Percentiles rank a stretch among this genome's conserved stretches.
These are phyloP conservation scores for Terebella lapidaria DNA, from an alignment of 2,888 invertebrate genomes.

Conservation along the genomic window DNA sequence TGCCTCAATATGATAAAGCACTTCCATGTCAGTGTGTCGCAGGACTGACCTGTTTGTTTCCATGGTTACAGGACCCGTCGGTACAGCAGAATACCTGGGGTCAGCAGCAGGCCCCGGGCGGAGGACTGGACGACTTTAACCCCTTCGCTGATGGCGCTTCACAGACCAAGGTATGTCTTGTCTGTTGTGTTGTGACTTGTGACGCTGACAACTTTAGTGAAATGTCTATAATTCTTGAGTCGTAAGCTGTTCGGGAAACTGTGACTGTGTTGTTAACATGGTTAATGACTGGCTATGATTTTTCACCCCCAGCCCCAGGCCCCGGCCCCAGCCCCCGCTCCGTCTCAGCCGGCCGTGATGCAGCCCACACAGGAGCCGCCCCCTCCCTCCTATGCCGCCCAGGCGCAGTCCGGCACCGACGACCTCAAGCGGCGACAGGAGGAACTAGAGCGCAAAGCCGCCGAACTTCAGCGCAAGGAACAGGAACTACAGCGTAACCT, in stretches of 20 bases:
- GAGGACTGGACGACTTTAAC: constrained; percentile 86
- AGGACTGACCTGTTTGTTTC: too few species aligned
- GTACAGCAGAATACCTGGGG: constrained; percentile 76
- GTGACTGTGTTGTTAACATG: too few species aligned
- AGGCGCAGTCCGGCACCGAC: constrained; percentile 54
- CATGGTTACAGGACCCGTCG: constrained; percentile 97
- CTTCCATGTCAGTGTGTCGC: too few species aligned
- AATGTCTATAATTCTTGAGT: too few species aligned
- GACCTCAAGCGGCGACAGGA: constrained; percentile 54
- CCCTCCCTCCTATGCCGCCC: constrained; percentile 62
- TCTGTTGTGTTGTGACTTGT: too few species aligned
- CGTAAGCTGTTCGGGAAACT: too few species aligned
- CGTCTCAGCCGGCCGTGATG: constrained; percentile 74
- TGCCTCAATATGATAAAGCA: too few species aligned
- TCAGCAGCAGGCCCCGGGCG: constrained; percentile 60
- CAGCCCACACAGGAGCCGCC: constrained; percentile 60
- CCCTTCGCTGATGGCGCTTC: too few species aligned
- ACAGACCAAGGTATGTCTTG: too few species aligned
- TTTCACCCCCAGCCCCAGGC: constrained; percentile 28
- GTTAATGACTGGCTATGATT: too few species aligned
- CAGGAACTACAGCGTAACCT: constrained; percentile 60
- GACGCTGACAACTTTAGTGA: too few species aligned
- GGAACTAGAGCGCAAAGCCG: constrained; percentile 86
- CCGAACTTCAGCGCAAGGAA: constrained; percentile 80
- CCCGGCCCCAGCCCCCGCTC: constrained; percentile 34